These are phyloP conservation scores for Leptocoma aspasia DNA, from an alignment of 2,113 vertebrate genomes.

Conservation along the genomic window DNA sequence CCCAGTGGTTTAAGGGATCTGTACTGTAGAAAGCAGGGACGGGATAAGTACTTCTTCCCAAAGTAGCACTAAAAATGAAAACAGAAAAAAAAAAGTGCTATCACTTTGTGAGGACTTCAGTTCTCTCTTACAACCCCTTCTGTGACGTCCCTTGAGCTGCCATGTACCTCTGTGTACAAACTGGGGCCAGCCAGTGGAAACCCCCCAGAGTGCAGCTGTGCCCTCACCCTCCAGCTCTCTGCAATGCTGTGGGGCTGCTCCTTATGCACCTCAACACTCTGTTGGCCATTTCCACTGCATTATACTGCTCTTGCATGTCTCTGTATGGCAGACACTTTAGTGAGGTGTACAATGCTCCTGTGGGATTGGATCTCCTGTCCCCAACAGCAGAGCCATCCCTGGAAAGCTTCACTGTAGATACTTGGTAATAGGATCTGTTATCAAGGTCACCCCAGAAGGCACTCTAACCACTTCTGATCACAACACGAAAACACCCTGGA, in stretches of 20 bases:
- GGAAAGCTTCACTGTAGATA: neutral
- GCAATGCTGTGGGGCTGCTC: neutral
- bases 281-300: neutral
- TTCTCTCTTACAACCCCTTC: neutral
- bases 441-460: neutral
- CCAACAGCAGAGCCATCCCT: neutral
- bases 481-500: neutral
- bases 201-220: accelerated
- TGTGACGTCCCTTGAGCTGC: neutral
- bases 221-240: neutral
- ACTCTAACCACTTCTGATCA: neutral
- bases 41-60: neutral
- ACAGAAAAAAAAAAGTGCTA: neutral
- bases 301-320: neutral
- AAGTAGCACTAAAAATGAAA: neutral
- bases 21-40: neutral
- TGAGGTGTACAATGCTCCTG: neutral
- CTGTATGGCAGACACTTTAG: neutral
- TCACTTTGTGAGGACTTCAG: neutral
- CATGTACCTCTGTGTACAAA: accelerated
- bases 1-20: neutral
- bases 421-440: neutral
- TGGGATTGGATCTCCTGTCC: neutral
- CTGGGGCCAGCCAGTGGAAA: neutral
- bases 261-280: accelerated